Percentiles rank a stretch among this genome's conserved stretches.
Conservation (phyloP, 2,113 vertebrate genomes). For the Aegithalos caudatus region DNA sequence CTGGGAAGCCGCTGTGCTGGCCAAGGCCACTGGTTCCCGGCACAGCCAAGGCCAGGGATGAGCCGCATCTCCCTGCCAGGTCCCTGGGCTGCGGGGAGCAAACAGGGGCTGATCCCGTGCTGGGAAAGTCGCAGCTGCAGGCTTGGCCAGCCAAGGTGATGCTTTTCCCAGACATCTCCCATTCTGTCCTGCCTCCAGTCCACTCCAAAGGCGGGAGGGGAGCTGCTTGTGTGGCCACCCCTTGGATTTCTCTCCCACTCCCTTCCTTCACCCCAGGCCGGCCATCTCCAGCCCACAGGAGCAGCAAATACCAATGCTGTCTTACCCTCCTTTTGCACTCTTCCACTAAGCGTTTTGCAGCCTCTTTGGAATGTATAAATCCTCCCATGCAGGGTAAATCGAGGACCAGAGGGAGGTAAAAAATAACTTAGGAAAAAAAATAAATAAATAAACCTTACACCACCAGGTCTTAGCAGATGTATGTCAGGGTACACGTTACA, state of each 20-base stretch:
- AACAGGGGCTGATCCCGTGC: rapidly evolving
- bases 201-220: background rate
- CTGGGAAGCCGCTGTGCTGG: background rate
- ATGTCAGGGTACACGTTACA: background rate
- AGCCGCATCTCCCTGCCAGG: background rate
- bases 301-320: background rate
- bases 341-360: background rate
- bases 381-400: background rate
- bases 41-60: background rate
- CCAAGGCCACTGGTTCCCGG: background rate
- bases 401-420: slow-evolving; percentile 9
- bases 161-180: background rate
- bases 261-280: background rate
- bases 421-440: slow-evolving; percentile 5
- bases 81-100: background rate
- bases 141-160: background rate
- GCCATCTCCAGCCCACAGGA: rapidly evolving
- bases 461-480: background rate
- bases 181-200: background rate
- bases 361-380: background rate
- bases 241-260: background rate
- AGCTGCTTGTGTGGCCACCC: background rate
- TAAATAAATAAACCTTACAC: background rate
- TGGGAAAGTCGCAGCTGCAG: background rate
- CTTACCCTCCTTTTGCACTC: background rate